Percentiles rank a stretch among this genome's conserved stretches.
Evolutionary conservation across 2,797 vertebrate species (phyloP).

Genomic region (Vultur gryphus): DNA sequence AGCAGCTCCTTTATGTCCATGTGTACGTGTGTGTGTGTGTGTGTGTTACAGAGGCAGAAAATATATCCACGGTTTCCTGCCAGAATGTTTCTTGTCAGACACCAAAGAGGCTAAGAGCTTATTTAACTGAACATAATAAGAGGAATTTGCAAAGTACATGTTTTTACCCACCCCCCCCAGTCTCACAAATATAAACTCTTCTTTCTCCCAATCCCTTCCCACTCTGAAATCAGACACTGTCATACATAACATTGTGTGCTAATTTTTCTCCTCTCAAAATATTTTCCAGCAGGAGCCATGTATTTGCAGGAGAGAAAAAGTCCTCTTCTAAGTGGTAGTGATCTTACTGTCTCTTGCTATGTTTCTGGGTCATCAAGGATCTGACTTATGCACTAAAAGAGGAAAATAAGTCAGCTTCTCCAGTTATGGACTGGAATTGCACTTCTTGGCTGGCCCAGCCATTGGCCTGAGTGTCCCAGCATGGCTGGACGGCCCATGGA

Average conservation of each 20-base stretch:
- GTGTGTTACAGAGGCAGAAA: conserved; percentile 15
- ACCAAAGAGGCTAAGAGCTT: conserved; percentile 35
- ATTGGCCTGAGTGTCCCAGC: not conserved
- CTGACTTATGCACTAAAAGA: not conserved
- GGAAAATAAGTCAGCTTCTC: not conserved
- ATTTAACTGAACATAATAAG: conserved; percentile 54
- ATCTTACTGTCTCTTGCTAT: not conserved
- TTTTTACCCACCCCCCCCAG: not conserved
- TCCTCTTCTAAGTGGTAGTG: not conserved
- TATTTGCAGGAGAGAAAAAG: not conserved
- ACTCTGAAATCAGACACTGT: not conserved
- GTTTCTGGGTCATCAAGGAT: not conserved
- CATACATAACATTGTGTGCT: not conserved
- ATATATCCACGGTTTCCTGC: conserved; percentile 41
- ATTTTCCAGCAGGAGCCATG: not conserved
- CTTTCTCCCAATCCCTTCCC: not conserved
- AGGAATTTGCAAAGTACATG: conserved; percentile 33
- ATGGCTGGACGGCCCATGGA: rapidly evolving
- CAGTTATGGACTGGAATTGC: not conserved
- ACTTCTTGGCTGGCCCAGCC: not conserved
- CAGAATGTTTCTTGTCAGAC: conserved; percentile 27
- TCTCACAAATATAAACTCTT: conserved; percentile 36
- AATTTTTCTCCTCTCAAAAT: not conserved
- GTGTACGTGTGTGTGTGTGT: too few species aligned
- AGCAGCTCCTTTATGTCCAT: not conserved